Percentiles rank a stretch among this genome's conserved stretches.
These are phyloP conservation scores for Eucidaris tribuloides DNA, from an alignment of 35 echinoderm and acorn worm species.

Conservation along the genomic window DNA sequence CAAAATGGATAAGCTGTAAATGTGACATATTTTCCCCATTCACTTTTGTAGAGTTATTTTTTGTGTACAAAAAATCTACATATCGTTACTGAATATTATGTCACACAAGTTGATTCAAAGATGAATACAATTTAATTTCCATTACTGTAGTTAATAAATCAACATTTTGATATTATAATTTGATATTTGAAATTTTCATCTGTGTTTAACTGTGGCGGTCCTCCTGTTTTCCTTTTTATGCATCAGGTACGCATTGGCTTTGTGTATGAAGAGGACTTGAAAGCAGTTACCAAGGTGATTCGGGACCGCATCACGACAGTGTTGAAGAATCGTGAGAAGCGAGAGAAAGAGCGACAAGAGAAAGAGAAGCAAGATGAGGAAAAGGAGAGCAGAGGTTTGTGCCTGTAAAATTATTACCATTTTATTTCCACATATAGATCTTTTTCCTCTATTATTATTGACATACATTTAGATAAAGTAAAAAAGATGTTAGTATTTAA, in stretches of 20 bases:
- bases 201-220: no score
- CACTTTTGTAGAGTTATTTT: no score
- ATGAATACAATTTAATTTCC: no score
- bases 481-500: background rate
- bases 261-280: constrained; percentile 91
- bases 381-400: constrained; percentile 29
- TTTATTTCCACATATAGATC: background rate
- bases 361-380: constrained; percentile 67
- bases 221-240: no score
- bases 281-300: constrained; percentile 87
- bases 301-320: constrained; percentile 67
- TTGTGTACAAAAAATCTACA: no score
- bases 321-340: constrained; percentile 60
- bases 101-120: no score
- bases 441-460: background rate
- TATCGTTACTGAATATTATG: no score
- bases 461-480: constrained; percentile 16
- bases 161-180: no score
- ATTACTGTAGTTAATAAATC: no score
- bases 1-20: no score
- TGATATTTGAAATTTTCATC: no score
- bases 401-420: background rate
- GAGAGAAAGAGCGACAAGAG: constrained; percentile 65
- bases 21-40: no score
- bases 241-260: constrained; percentile 89